Conservation (phyloP, 2,113 vertebrate genomes). For the Ciconia boyciana region DNA sequence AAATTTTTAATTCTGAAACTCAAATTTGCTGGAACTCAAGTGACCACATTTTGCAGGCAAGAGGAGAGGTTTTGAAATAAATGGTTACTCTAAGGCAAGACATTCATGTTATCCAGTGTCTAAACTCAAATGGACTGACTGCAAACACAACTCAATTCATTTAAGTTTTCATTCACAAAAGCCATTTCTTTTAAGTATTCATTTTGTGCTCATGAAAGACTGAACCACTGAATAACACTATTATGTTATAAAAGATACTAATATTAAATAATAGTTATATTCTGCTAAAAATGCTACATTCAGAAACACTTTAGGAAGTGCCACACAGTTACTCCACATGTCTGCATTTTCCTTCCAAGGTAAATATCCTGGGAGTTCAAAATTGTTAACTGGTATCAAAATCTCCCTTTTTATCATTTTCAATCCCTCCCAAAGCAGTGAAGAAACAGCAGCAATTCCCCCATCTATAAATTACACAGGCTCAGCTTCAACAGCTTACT, state of each 20-base stretch:
- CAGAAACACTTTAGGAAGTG: not conserved
- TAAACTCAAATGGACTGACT: not conserved
- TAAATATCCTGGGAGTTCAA: not conserved
- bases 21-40: not conserved
- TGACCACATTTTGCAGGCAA: not conserved
- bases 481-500: conserved; percentile 2
- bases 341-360: not conserved
- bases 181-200: not conserved
- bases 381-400: not conserved
- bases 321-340: not conserved
- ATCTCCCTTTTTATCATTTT: not conserved
- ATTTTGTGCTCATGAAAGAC: not conserved
- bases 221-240: not conserved
- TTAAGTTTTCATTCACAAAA: not conserved
- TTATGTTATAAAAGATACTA: not conserved
- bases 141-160: not conserved
- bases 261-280: not conserved
- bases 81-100: not conserved
- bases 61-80: not conserved
- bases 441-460: not conserved
- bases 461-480: not conserved
- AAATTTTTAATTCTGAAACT: not conserved
- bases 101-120: not conserved
- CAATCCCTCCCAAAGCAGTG: not conserved
- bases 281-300: not conserved